Evolutionary conservation across 2,797 vertebrate species (phyloP), one percentile per base, ranked within the genome.

Genomic region (Sarcophilus harrisii): DNA sequence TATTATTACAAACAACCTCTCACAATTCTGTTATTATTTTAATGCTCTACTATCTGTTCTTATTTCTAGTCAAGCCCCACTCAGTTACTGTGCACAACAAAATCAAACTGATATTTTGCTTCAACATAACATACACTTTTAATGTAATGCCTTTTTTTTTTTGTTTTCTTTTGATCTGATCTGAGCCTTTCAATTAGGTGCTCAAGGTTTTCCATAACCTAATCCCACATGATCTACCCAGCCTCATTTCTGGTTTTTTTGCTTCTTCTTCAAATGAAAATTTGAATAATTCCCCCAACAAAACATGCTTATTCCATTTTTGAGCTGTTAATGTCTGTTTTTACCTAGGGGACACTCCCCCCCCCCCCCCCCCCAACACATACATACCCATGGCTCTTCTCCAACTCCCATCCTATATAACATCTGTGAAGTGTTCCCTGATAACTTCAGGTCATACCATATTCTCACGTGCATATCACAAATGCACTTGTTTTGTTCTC

Each of bases 31-130:
- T 38, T 6, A 92, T 93, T 94, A 94, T 59, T 91, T 90, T 92
- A 91, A 90, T 45, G 91, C 29, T 32, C 29, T 73, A 95, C 38
- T 30, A 92, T 24, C 12, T 30, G 30, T 92, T 62, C 93, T 11
- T 87, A 57, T 32, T 11, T 66, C 13, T 81, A 94, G 9, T 54
- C 21, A 95, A 91, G 73, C 27, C 93, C 87, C 92, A 95, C 11
- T 87, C 93, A 97, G 93, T 55, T 45, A 90, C 24, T 73, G 45
- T 13, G 38, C 62, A 95, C 0, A 89, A 73, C 21, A 92, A 92
- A 29, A 29, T 13, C 21, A 45, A 21, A 87, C 10, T 49, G 73
- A 87, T 49, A 87, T 49, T 45, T 49, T 87, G 73, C 38, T 87
- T 49, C 73, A 87, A 45, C 9, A 49, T 27, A 27, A 49, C 38